These are phyloP conservation scores for Pangasius macronema DNA, from an alignment of 2,797 vertebrate genomes.

Conservation along the genomic window DNA sequence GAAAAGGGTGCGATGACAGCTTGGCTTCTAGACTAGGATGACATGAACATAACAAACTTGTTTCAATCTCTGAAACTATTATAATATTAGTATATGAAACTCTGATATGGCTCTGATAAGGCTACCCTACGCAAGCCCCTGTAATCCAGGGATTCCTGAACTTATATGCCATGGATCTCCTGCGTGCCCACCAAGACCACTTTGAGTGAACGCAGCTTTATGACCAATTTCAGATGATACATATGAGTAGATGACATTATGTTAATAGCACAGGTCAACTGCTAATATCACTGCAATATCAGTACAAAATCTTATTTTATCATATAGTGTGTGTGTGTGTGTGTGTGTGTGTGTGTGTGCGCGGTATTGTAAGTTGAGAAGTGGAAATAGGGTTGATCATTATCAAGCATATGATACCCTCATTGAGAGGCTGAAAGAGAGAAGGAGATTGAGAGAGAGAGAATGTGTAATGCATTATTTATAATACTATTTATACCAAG, in stretches of 20 bases:
- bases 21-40: no score
- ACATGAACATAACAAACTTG: neutral
- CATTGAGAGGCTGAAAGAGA: constrained; percentile 24
- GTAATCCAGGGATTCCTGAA: neutral
- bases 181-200: neutral
- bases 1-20: neutral
- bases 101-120: neutral
- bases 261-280: neutral
- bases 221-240: neutral
- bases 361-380: constrained; percentile 50
- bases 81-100: neutral
- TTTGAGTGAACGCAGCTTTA: neutral
- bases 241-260: neutral
- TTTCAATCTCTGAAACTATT: neutral
- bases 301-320: neutral
- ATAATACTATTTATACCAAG: constrained; percentile 2
- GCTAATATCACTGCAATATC: neutral
- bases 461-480: constrained; percentile 10
- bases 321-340: neutral
- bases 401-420: constrained; percentile 54
- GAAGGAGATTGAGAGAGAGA: neutral
- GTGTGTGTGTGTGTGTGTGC: constrained; percentile 21
- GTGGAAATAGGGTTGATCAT: constrained; percentile 51
- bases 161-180: neutral
- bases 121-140: neutral